A percentile compares a stretch with the other conserved stretches of the same genome.
phyloP scores from a whole-genome alignment of 2,888 invertebrate genomes.

The Zelleria hepariella region DNA sequence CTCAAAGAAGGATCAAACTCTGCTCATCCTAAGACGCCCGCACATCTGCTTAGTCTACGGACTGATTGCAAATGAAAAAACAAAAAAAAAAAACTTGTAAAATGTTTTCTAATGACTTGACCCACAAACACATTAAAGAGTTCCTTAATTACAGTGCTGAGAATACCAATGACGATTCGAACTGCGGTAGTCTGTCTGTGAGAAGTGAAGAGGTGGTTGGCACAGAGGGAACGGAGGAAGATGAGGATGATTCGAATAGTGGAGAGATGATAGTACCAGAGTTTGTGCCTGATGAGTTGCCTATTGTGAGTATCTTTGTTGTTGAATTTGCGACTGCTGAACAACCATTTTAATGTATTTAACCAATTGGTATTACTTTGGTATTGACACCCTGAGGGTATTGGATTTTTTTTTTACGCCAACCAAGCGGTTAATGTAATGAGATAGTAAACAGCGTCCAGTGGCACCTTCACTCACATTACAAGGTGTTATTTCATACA shows the following conservation, averaged over 20 bases:
- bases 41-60: too few species aligned
- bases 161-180: constrained; percentile 40
- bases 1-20: too few species aligned
- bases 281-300: constrained; percentile 10
- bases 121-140: too few species aligned
- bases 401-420: too few species aligned
- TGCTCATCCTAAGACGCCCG: too few species aligned
- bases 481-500: not conserved
- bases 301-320: constrained; percentile 1
- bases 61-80: too few species aligned
- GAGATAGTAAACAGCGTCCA: too few species aligned
- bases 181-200: constrained; percentile 49
- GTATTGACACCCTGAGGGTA: too few species aligned
- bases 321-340: not conserved
- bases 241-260: constrained; percentile 18
- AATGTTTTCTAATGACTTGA: constrained; percentile 35
- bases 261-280: constrained; percentile 38
- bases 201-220: constrained; percentile 34
- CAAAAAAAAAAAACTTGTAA: too few species aligned
- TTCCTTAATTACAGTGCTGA: too few species aligned
- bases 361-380: not conserved
- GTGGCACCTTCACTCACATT: too few species aligned
- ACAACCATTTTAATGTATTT: not conserved
- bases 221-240: constrained; percentile 16
- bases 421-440: too few species aligned